These are phyloP conservation scores for Dascyllus trimaculatus DNA, from an alignment of 2,113 vertebrate species.

Conservation along the genomic window DNA sequence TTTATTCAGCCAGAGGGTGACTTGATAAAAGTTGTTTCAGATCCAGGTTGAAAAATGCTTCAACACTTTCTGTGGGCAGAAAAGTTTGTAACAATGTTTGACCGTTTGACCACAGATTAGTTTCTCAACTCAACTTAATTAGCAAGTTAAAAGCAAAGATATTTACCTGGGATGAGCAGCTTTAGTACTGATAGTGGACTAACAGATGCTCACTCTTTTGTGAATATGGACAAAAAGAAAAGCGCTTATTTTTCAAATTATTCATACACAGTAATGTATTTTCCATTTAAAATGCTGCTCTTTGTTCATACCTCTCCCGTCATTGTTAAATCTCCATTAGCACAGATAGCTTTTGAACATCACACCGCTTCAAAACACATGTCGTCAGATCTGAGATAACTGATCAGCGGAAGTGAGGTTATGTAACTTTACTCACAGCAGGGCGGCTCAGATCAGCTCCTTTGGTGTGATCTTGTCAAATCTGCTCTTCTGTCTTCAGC, in stretches of 20 bases:
- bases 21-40: neutral
- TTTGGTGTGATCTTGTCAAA: conserved; percentile 35
- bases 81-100: neutral
- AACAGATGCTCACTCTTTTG: too few relatives aligned
- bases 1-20: neutral
- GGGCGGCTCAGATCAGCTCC: conserved; percentile 26
- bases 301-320: neutral
- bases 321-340: neutral
- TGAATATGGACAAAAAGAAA: too few relatives aligned
- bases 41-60: neutral
- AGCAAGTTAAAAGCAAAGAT: neutral
- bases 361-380: neutral
- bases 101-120: neutral
- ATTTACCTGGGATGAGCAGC: neutral
- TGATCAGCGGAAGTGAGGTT: conserved; percentile 22
- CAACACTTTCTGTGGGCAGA: neutral
- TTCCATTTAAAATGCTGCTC: too few relatives aligned
- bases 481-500: conserved; percentile 2
- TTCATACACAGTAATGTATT: too few relatives aligned
- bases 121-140: neutral
- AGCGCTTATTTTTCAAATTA: too few relatives aligned
- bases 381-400: conserved; percentile 36
- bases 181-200: too few relatives aligned
- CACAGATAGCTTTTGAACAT: neutral
- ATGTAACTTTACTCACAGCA: conserved; percentile 30